Percentiles rank a stretch among this genome's conserved stretches.
Conservation (phyloP, 2,113 vertebrate species). For the Dicerorhinus sumatrensis region DNA sequence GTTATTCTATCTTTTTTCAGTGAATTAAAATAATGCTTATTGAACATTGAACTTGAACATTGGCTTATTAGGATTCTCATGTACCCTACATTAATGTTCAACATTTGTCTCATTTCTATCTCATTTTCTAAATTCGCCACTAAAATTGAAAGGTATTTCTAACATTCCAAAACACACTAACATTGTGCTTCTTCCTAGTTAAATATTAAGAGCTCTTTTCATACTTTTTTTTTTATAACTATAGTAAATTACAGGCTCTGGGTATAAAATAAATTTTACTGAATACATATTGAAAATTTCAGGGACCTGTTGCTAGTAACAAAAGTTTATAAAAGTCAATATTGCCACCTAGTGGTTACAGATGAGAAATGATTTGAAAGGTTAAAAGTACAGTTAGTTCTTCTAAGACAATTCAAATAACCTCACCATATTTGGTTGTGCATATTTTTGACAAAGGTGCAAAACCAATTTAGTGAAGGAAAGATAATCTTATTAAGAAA, state of each 20-base stretch:
- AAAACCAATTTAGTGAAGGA: neutral
- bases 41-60: no score
- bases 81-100: neutral
- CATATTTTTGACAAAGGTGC: neutral
- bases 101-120: neutral
- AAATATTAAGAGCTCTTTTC: neutral
- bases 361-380: neutral
- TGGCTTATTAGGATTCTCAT: neutral
- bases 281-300: neutral
- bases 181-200: neutral
- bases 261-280: neutral
- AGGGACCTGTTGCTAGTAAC: neutral
- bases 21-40: neutral
- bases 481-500: neutral
- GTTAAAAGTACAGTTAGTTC: neutral
- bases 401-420: neutral
- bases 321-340: conserved; percentile 41
- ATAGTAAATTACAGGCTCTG: neutral
- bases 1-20: neutral
- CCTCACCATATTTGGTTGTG: neutral
- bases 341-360: conserved; percentile 59
- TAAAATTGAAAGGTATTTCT: neutral
- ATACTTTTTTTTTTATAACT: neutral
- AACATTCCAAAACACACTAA: neutral
- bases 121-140: neutral